phyloP scores from a whole-genome alignment of 2,888 invertebrate species.

The Leucoptera coffeella region DNA sequence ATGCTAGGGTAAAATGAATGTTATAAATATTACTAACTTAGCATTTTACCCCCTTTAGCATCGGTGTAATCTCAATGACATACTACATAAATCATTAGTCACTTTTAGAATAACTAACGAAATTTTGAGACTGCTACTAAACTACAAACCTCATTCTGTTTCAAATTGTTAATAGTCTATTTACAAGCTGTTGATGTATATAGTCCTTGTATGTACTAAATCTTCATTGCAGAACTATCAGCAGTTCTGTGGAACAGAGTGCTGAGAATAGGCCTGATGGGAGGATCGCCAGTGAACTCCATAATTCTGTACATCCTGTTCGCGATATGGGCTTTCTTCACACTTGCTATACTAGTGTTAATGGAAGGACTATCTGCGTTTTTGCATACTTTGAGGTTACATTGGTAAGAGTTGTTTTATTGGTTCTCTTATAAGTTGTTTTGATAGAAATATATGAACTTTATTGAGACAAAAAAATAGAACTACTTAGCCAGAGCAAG shows the following conservation, averaged over 20 bases:
- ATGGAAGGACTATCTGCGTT: slow-evolving; percentile 93
- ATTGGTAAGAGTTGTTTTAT: slow-evolving; percentile 59
- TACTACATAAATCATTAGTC: too few relatives aligned
- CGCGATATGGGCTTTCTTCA: slow-evolving; percentile 72
- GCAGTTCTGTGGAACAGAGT: slow-evolving; percentile 76
- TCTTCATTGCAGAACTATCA: slow-evolving; percentile 59
- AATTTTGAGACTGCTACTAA: too few relatives aligned
- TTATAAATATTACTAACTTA: too few relatives aligned
- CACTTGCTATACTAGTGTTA: slow-evolving; percentile 73
- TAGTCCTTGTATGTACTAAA: too few relatives aligned
- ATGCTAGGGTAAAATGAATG: too few relatives aligned
- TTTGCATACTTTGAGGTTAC: slow-evolving; percentile 80
- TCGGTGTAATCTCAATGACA: too few relatives aligned
- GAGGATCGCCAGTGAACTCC: slow-evolving; percentile 21
- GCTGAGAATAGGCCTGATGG: slow-evolving; percentile 44
- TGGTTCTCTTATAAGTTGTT: neutral
- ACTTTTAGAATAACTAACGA: too few relatives aligned
- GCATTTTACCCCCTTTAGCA: too few relatives aligned
- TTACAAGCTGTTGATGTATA: too few relatives aligned
- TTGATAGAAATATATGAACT: neutral
- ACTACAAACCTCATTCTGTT: too few relatives aligned
- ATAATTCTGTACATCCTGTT: slow-evolving; percentile 60
- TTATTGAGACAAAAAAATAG: neutral
- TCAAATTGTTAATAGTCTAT: too few relatives aligned
- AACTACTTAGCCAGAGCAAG: neutral